Evolutionary conservation across 2,113 vertebrate genomes (phyloP).

Genomic region (Pseudonaja textilis): DNA sequence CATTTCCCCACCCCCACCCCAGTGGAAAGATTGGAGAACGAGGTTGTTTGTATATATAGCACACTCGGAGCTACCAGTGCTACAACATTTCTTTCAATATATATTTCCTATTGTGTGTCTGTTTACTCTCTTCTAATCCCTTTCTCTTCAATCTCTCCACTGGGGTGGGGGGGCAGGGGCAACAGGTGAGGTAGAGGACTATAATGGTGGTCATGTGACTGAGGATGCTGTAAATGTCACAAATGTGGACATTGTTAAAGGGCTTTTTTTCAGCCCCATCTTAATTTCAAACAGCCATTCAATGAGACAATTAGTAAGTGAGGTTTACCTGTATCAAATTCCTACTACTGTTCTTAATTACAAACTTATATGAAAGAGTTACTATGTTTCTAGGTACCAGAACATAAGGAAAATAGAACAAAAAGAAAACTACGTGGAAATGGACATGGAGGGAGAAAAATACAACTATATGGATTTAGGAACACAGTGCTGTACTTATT

Average conservation of each 20-base stretch:
- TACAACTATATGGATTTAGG: not conserved
- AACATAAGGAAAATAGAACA: not conserved
- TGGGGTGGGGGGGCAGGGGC: no score
- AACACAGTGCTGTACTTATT: not conserved
- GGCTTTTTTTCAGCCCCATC: not conserved
- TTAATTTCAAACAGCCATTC: not conserved
- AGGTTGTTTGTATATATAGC: not conserved
- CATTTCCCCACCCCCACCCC: not conserved
- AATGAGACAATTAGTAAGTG: not conserved
- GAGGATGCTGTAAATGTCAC: not conserved
- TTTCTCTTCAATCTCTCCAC: not conserved
- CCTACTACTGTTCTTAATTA: not conserved
- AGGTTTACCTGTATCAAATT: not conserved
- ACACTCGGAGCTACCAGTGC: not conserved
- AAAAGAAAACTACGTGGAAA: not conserved
- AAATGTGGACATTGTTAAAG: not conserved
- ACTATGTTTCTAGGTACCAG: not conserved
- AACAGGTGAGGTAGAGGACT: not conserved
- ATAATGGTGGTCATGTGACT: not conserved
- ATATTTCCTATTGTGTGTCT: not conserved
- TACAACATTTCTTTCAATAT: not conserved
- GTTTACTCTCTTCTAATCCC: not conserved
- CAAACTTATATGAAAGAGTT: not conserved
- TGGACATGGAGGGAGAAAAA: not conserved
- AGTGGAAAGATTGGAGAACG: not conserved